Evolutionary conservation across 2,113 vertebrate genomes (phyloP).

Genomic region (Lutjanus erythropterus): DNA sequence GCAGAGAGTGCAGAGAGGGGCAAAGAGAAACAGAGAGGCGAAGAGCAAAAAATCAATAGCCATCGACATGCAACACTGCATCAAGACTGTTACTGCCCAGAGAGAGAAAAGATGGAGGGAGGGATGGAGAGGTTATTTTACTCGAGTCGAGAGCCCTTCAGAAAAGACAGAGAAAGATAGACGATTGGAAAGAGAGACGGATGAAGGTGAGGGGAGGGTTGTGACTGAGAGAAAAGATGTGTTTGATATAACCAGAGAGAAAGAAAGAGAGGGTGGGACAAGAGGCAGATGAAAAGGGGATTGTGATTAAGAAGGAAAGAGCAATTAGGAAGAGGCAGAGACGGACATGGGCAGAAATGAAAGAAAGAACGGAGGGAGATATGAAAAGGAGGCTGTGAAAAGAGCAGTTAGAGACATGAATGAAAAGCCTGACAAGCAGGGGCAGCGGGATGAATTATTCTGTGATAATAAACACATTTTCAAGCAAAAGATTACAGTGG

Average conservation of each 20-base stretch:
- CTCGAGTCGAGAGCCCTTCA: conserved; percentile 23
- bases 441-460: conserved; percentile 24
- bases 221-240: conserved; percentile 55
- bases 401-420: conserved; percentile 39
- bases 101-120: conserved; percentile 41
- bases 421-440: conserved; percentile 8
- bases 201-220: conserved; percentile 20
- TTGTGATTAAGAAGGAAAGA: conserved; percentile 48
- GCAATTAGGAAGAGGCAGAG: conserved; percentile 27
- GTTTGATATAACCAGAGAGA: conserved; percentile 35
- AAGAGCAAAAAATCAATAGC: conserved; percentile 77
- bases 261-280: conserved; percentile 4
- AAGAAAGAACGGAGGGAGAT: not conserved
- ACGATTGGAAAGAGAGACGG: conserved; percentile 26
- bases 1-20: conserved; percentile 54
- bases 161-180: conserved; percentile 38
- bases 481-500: conserved; percentile 33
- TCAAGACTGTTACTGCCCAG: conserved; percentile 77
- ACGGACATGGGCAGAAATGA: conserved; percentile 25
- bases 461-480: conserved; percentile 40
- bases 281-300: conserved; percentile 47
- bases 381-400: conserved; percentile 35
- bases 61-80: conserved; percentile 81
- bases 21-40: conserved; percentile 56
- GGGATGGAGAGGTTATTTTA: conserved; percentile 45